Evolutionary conservation across 2,888 invertebrate genomes (phyloP), one percentile per base, ranked within the genome.

Genomic region (Agrotis exclamationis): DNA sequence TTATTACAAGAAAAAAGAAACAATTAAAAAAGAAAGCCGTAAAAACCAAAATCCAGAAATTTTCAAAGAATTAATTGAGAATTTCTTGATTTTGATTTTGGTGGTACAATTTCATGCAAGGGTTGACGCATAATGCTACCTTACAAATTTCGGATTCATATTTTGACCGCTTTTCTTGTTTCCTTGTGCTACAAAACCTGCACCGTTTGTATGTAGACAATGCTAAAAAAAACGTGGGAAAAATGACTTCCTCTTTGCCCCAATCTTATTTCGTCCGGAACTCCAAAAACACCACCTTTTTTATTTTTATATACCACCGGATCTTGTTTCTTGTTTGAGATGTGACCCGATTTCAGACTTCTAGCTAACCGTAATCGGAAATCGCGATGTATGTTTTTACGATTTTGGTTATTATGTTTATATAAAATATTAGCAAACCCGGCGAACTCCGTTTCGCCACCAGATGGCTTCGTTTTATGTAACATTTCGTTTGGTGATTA

Each of bases 111-210:
- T 80, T 70, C 70, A 80, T 76, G 69, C 80, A 78, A 22, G 75
- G 75, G 57, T 59, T 60, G 24, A 70, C 28, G 24, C 76, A 82
- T 22, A 74, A 70, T 63, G 80, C 14, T 53, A 82, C 82, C 22
- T 76, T 79, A 70, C 79, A 79, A 63, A 76, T 77, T 74, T 75
- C 59, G 70, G 80, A 82, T 64, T 56, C n/a, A 50, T 54, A 76
- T 74, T 79, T 80, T 69, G 79, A 80, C 44, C 77, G 60, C 22
- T 82, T 82, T 76, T 80, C 74, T 51, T 71, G 57, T 68, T 79
- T 76, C 20, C 83, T 45, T 44, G 63, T 64, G 45, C 63, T 64
- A 28, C 63, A 64, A 45, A 64, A 64, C 45, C 64, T 56, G 20
- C 64, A 64, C 45, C 64, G 54, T 47, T 64, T 64, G 54, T 47